Base-by-base conservation (phyloP, 2,888 invertebrate genomes). In the Thera britannica region DNA sequence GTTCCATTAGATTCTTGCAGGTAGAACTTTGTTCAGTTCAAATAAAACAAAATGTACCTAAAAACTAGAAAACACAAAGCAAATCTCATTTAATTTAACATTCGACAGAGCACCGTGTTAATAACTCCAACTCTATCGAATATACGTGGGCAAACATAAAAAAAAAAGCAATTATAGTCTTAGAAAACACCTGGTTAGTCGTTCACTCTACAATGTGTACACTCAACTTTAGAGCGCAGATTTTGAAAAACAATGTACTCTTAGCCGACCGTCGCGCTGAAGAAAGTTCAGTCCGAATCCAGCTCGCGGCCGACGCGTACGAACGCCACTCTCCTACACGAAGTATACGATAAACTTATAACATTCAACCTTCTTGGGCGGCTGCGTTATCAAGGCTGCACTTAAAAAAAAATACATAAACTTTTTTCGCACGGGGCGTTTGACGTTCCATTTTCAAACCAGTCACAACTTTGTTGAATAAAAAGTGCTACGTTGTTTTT, bases 221-320 rank as follows among this genome's bases (percentile, higher is more conserved):
- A 59, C 35, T 36, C 11, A 49, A 58, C 34, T 57, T 65, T 71
- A 62, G 63, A 69, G 68, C 70, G 76, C 70, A 67, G 68, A 71
- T 75, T 79, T 77, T 73, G 69, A 72, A 76, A 77, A 76, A 67
- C 71, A 72, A 58, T 68, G 71, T 55, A 58, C 52, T 52, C 64
- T 61, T 60, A 36, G 65, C 54, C 46, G 57, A 64, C 65, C 49
- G 11, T 52, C 68, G 58, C 67, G 58, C 3, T 54, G 63, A 55
- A 58, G 58, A 73, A 66, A 75, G 73, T 76, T 83, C 85, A 83
- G 81, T 83, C 77, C 70, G 74, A 75, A 77, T 65, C 75, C 76
- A 80, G 78, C 83, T 62, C 75, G 77, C 83, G 79, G 62, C 68
- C 77, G 76, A 77, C 73, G 76, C 79, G 82, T 81, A 84, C 85